Evolutionary conservation across 2,888 invertebrate species (phyloP), one percentile per base, ranked within the genome.

Genomic region (Platerodrilus igneus): DNA sequence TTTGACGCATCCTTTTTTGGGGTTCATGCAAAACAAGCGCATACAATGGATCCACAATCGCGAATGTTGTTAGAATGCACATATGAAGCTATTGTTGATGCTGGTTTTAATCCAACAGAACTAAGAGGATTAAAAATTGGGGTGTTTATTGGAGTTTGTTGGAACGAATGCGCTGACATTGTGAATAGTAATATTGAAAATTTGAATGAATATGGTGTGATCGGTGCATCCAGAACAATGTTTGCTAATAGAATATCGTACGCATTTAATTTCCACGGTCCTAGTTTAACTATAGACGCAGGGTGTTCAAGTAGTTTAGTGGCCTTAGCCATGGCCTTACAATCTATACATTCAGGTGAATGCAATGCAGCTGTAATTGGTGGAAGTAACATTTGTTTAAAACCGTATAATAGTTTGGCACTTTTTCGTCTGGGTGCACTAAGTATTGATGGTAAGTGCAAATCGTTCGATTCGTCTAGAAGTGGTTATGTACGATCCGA

Each of bases 241-340:
- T 76, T 93, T 61, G 85, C 93, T 9, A 91, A 94, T 68, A 78
- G 93, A 36, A 78, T 95, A 48, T 91, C 92, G 1, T 93, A 87
- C 66, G 83, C 83, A 69, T 76, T 95, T 44, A 92, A 92, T 16
- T 74, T 90, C 10, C 84, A 83, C 52, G 92, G 95, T 0, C 94
- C 94, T 0, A 91, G 92, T 4, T 88, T 83, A 68, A 77, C 86
- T 1, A 74, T 91, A 5, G 95, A 95, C 68, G 90, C 93, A 0
- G 95, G 94, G 0, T 95, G 95, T 64, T 91, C 91, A n/a, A 93
- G 93, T 38, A 87, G 91, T 8, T 75, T 92, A 50, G 80, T 87
- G 55, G 94, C 92, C 0, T 51, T 94, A 41, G 89, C 94, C 56
- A 82, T 83, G 48, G 88, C 86, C 8, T 86, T 83, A 63, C 74